Percentiles rank a stretch among this genome's conserved stretches.
phyloP scores from a whole-genome alignment of 2,888 invertebrate species.

The Diarsia brunnea region DNA sequence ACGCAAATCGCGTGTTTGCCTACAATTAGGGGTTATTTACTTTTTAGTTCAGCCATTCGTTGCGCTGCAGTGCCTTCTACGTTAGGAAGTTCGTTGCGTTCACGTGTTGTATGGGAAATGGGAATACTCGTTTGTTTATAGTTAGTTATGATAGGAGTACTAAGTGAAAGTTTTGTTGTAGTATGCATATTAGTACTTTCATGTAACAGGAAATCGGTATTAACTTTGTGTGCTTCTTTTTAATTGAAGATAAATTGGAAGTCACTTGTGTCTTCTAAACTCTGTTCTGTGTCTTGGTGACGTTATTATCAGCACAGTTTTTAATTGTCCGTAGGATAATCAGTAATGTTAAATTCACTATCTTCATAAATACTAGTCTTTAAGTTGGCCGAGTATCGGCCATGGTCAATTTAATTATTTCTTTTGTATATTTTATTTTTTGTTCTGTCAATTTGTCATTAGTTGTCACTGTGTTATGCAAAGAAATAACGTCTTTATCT shows the following conservation, averaged over 20 bases:
- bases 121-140: constrained; percentile 23
- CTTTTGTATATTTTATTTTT: background rate
- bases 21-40: constrained; percentile 46
- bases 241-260: background rate
- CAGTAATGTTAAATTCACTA: background rate
- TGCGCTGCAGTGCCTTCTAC: constrained; percentile 48
- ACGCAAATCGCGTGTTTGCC: constrained; percentile 49
- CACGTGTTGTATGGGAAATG: constrained; percentile 38
- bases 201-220: background rate
- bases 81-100: constrained; percentile 45
- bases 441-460: background rate
- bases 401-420: constrained; percentile 33
- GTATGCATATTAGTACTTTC: constrained; percentile 8
- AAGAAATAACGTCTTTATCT: constrained; percentile 43
- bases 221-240: background rate
- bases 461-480: constrained; percentile 21
- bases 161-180: constrained; percentile 33
- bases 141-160: constrained; percentile 33
- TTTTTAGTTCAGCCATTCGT: constrained; percentile 52
- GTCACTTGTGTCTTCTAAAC: background rate
- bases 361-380: background rate
- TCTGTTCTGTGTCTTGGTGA: background rate
- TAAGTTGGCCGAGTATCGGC: background rate
- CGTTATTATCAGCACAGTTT: background rate
- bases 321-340: background rate